phyloP scores from a whole-genome alignment of 2,888 invertebrate species.

The Lepidochrysops patricia region DNA sequence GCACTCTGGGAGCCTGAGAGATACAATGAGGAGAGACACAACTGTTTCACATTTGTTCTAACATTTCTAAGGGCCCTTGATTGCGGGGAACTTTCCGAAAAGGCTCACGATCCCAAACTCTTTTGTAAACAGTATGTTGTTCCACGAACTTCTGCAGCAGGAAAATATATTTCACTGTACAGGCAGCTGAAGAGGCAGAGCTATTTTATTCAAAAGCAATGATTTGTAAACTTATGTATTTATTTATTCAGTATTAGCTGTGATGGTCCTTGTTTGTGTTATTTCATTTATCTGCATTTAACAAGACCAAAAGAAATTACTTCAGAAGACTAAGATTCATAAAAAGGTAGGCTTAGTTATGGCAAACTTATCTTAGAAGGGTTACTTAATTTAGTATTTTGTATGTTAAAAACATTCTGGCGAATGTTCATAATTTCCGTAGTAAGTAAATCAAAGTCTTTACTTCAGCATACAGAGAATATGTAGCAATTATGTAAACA shows the following conservation, averaged over 20 bases:
- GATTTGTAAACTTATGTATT: slow-evolving; percentile 43
- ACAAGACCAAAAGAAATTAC: slow-evolving; percentile 50
- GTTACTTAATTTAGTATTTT: neutral
- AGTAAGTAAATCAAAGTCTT: neutral
- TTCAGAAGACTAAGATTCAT: neutral
- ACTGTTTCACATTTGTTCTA: slow-evolving; percentile 91
- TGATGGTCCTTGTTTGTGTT: slow-evolving; percentile 61
- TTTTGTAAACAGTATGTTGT: slow-evolving; percentile 89
- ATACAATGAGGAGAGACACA: slow-evolving; percentile 84
- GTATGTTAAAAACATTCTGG: too few species aligned
- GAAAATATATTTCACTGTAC: slow-evolving; percentile 89
- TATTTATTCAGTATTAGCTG: slow-evolving; percentile 68
- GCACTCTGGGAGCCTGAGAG: slow-evolving; percentile 78
- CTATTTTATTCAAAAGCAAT: slow-evolving; percentile 65
- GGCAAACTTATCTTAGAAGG: neutral
- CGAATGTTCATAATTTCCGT: neutral
- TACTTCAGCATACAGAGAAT: neutral
- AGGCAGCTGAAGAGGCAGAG: slow-evolving; percentile 77
- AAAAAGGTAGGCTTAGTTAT: neutral
- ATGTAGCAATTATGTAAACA: neutral
- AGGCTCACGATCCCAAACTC: slow-evolving; percentile 78
- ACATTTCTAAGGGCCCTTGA: slow-evolving; percentile 83
- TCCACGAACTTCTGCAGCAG: slow-evolving; percentile 85
- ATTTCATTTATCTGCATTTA: slow-evolving; percentile 65
- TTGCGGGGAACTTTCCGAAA: slow-evolving; percentile 80